Evolutionary conservation across 1,140 invertebrate species (phyloP), one percentile per base, ranked within the genome.

Genomic region (Camponotus vicinus): DNA sequence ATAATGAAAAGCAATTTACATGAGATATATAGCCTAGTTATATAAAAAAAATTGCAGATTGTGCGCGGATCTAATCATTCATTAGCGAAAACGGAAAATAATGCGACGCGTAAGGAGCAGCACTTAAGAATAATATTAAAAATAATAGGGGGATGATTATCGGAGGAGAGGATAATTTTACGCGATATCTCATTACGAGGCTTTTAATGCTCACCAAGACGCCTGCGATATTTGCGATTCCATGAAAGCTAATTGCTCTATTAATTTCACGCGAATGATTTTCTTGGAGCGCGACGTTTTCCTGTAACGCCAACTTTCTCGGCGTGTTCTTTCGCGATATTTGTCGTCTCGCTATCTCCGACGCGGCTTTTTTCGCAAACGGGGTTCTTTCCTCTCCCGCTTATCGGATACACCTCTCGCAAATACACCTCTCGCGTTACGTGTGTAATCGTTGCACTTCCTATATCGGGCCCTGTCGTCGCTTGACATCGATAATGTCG

Each of bases 271-370:
- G 52, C 37, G 45, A 63, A 64, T 27, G 32, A 73, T 83, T 83
- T 73, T 79, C 45, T 34, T 69, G 45, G 34, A 67, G 49, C 73
- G 77, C n/a, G 37, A 40, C 37, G 11, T 82, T 70, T 52, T 82
- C 55, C 52, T 82, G 79, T 61, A 82, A 82, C 52, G n/a, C 40
- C 69, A 27, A 73, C 79, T 83, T 83, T 83, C 69, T 83, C 79
- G n/a, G 8, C 11, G n/a, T 42, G 40, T 40, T 57, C 15, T 80
- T 70, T 80, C 37, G 11, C 52, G 32, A 40, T 37, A 34, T 73
- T 82, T 61, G 40, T 82, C 52, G 13, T 34, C 37, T 9, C 37
- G 13, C 18, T 73, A 9, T 82, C 40, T 73, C 27, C 27, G 27
- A 71, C 18, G 21, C 27, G 61, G 32, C n/a, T 59, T 83, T 83